Base-by-base conservation (phyloP, 2,113 vertebrate genomes). In the Cynoglossus semilaevis region DNA sequence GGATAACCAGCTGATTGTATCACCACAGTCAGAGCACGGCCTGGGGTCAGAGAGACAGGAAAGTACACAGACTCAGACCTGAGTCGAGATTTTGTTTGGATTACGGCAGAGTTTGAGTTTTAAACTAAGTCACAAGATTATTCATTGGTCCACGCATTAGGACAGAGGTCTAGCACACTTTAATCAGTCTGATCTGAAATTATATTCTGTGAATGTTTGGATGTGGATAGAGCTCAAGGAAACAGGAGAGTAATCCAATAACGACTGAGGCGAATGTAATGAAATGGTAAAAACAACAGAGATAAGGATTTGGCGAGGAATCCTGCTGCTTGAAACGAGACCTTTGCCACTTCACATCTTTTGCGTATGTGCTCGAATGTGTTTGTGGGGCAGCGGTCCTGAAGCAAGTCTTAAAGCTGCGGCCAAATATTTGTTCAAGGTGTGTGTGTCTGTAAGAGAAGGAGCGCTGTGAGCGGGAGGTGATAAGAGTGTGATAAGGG, bases 1-100 rank as follows among this genome's bases (percentile, higher is more conserved):
- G 83, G 88, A 89, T 91, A 90, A 92, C 90, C 77, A 82, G 70
- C 78, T 83, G 88, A 81, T 89, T 87, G 67, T 88, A 86, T 86
- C 79, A 74, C 66, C 12, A 38, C 66, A 85, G 78, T 53, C 75
- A 42, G 49, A 83, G 80, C 84, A 87, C 54, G 53, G 62, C 76
- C 69, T 43, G 85, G 72, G 85, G 74, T 91, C 85, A 84, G 63
- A 53, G 63, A 82, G 60, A 70, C 68, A 76, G 86, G 68, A 83
- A 73, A 74, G 80, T 67, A 86, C 73, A 81, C 79, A 76, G 46
- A 77, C 76, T 78, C 45, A 67, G 60, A 72, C 76, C 55, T 44
- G 54, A 63, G 53, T 70, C 41, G 29, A 67, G 81, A 79, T 74
- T 64, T 56, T 67, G 63, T 82, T 72, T 72, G 72, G 62, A 67